Evolutionary conservation across 2,888 invertebrate genomes (phyloP), one percentile per base, ranked within the genome.

Genomic region (Lasiommata megera): DNA sequence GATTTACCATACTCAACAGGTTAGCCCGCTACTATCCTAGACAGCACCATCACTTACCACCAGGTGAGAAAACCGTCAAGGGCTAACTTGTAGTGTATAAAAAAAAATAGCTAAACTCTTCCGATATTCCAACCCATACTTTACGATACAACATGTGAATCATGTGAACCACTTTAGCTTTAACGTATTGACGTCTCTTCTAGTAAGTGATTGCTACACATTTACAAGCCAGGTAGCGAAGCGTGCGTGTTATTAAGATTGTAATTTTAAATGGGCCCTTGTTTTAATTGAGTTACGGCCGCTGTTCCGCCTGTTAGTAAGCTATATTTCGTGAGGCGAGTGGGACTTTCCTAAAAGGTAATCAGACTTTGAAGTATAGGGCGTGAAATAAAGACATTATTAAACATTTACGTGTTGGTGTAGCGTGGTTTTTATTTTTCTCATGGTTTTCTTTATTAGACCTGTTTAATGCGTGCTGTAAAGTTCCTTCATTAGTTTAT

Each of bases 271-370:
- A 80, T 72, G 70, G 70, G 71, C 73, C 74, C 79, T 83, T 78
- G 79, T 85, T 88, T 85, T 86, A 88, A 88, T 88, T 86, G 82
- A 86, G 88, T 88, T 88, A 86, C 73, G 80, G 73, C 71, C 72
- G 73, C 69, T 75, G 82, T 75, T 80, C 78, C 74, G 77, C 74
- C 70, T 79, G 74, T 56, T 58, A 57, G 56, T 44, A 16, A 46
- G 41, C 37, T 38, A 46, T 54, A 51, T 46, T 61, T 54, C 41
- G 40, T 50, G 18, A 16, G 9, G 29, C 41, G 17, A 31, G 29
- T 54, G 41, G 36, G 37, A 44, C 51, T 51, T 54, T 56, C 47
- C 23, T 54, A 57, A 43, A 28, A 60, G 37, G 31, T 56, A 51
- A 60, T 57, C 54, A 48, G 23, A 36, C 29, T 54, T 51, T 51